Evolutionary conservation across 2,888 invertebrate genomes (phyloP), one percentile per base, ranked within the genome.

Genomic region (Caenorhabditis sp.): DNA sequence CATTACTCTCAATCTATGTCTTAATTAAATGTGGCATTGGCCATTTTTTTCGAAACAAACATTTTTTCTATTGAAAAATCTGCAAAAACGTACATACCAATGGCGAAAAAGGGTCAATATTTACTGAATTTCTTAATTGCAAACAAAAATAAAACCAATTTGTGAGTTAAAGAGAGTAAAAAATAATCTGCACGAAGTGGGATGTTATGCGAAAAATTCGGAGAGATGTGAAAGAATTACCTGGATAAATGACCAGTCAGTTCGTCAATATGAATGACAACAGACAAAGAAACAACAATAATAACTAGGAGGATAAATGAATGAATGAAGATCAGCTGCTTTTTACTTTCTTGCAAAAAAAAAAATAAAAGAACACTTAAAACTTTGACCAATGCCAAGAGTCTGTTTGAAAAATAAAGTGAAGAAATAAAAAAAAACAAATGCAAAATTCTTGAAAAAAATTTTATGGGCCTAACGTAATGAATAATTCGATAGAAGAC

Each of bases 401-500:
- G 31, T 31, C 31, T 10, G 10, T 31, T 31, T 31, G 4, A 7
- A 7, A 31, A 10, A 31, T 31, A 10, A 31, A 31, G 31, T 31
- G 31, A 31, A 43, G n/a, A 59, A 36, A 20, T 25, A 61, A 50
- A 61, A 3, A 61, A 26, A 61, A 50, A 31, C 52, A 61, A 38
- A 49, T 36, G 21, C 27, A 57, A 56, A 21, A 21, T 21, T 65
- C 52, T 43, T 7, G 20, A 20, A 43, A 56, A 65, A 65, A 43
- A 43, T 17, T 36, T 43, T 43, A 43, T 43, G 43, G 43, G 43
- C 43, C 14, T 43, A 43, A 43, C 43, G 17, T 43, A 43, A 43
- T 43, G 43, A 43, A 43, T 43, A 43, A 43, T 43, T 43, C 17
- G 43, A 14, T 43, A 43, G 43, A 43, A 10, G 43, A 43, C 43